Conservation (phyloP, 2,113 vertebrate species). For the Festucalex cinctus region DNA sequence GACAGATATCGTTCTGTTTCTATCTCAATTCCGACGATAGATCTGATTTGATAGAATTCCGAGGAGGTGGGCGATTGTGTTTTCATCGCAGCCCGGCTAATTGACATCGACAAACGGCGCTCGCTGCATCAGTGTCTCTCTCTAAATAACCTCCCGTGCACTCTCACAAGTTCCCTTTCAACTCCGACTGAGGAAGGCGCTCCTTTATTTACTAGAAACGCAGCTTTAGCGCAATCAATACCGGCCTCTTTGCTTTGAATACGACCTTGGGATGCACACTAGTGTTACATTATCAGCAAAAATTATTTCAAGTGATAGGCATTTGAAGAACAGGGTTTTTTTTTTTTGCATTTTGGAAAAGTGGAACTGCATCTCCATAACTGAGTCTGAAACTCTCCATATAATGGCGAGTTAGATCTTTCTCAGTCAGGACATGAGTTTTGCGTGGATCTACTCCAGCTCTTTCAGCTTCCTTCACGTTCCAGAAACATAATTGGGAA, state of each 20-base stretch:
- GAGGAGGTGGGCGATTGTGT: slow-evolving; percentile 18
- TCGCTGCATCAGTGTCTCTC: slow-evolving; percentile 13
- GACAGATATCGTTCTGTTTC: not conserved
- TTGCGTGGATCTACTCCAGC: too few relatives aligned
- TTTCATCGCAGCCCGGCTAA: slow-evolving; percentile 2
- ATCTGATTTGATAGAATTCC: not conserved
- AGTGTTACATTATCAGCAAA: slow-evolving; percentile 18
- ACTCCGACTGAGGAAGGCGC: slow-evolving; percentile 6
- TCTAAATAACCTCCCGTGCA: slow-evolving; percentile 22
- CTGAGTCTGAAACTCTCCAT: too few relatives aligned
- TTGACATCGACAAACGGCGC: slow-evolving; percentile 4
- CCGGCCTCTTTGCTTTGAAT: slow-evolving; percentile 29
- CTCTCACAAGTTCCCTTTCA: slow-evolving; percentile 17
- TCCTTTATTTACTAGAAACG: slow-evolving; percentile 14
- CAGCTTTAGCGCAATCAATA: slow-evolving; percentile 28
- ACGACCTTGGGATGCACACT: slow-evolving; percentile 30
- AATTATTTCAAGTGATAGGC: not conserved
- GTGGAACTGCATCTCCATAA: too few relatives aligned
- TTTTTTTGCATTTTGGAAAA: not conserved
- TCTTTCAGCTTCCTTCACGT: too few relatives aligned
- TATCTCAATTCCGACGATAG: not conserved
- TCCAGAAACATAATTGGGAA: too few relatives aligned
- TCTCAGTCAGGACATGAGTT: not conserved
- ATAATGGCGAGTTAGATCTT: too few relatives aligned
- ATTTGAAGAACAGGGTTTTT: not conserved